Conservation (phyloP, 1,140 invertebrate genomes). For the Drosophila oshimai region DNA sequence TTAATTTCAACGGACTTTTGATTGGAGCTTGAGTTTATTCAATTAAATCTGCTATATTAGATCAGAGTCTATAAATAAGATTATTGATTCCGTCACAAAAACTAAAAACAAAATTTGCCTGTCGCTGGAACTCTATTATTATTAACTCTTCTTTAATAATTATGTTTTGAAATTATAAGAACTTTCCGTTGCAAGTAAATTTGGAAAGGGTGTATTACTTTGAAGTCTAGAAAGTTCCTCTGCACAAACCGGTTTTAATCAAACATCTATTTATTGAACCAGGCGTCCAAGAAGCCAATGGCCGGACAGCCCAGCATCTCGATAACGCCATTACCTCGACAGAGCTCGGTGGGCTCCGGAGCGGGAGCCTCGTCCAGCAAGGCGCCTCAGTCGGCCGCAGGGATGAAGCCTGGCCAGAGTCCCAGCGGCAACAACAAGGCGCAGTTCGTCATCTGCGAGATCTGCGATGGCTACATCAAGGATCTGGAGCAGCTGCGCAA, state of each 20-base stretch:
- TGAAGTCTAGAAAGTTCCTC: too few relatives aligned
- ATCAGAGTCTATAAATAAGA: too few relatives aligned
- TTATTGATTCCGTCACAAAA: too few relatives aligned
- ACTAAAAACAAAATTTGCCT: too few relatives aligned
- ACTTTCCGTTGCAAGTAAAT: too few relatives aligned
- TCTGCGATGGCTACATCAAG: constrained; percentile 97
- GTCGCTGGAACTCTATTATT: too few relatives aligned
- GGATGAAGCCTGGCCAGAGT: constrained; percentile 83
- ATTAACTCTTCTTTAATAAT: too few relatives aligned
- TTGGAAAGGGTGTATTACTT: too few relatives aligned
- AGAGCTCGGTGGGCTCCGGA: constrained; percentile 81
- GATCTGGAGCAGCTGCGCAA: constrained; percentile 95
- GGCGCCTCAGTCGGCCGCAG: constrained; percentile 82
- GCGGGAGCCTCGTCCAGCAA: constrained; percentile 82
- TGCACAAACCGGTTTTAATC: background rate
- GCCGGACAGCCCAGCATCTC: constrained; percentile 93
- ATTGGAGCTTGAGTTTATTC: too few relatives aligned
- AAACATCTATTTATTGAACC: constrained; percentile 2
- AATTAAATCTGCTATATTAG: too few relatives aligned
- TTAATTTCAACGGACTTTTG: too few relatives aligned
- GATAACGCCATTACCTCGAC: constrained; percentile 93
- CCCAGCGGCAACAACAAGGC: constrained; percentile 85
- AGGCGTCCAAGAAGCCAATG: constrained; percentile 81
- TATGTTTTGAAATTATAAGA: too few relatives aligned
- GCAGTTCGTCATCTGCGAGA: constrained; percentile 96